Base-by-base conservation (phyloP, 2,113 vertebrate species). In the Anseranas semipalmata region DNA sequence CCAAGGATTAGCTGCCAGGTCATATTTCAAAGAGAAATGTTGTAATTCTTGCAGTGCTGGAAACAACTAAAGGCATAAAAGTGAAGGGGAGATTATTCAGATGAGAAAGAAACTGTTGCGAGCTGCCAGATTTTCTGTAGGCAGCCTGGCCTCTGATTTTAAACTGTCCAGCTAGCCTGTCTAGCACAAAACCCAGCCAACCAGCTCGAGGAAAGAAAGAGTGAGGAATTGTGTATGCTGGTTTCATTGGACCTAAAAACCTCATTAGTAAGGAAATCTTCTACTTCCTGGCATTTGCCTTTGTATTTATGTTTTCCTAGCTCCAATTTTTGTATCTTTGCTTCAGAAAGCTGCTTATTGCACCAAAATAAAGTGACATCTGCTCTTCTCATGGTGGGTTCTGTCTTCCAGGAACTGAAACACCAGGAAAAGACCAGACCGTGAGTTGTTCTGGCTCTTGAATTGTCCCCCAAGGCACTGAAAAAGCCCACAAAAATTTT, bases 311-410 rank as follows among this genome's bases (percentile, higher is more conserved):
- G 74, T 93, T 96, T 95, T 91, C 19, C 45, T 87, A 82, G 70
- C 30, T 79, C 66, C 62, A 87, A 41, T 11, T 91, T 91, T 87
- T 94, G 62, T 75, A 45, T 90, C 72, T 68, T 56, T 92, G 86
- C 83, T 93, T 91, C 87, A 94, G 85, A 67, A 87, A 89, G 43
- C 81, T 85, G 66, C 52, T 93, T 67, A 89, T 65, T 88, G 66
- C 73, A 82, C 66, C 45, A 85, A 94, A 87, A 92, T 76, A 85
- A 91, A 77, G 59, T 8, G 50, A 55, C 77, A 92, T 87, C 84
- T 94, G 91, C 66, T 76, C 86, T 91, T 77, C 74, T 89, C 55
- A 8, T 33, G 58, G 66, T 89, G 28, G 28, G 32, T 66, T 95
- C 81, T 79, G 32, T 87, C 77, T 92, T 91, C 70, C 50, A 95